phyloP scores from a whole-genome alignment of 2,888 invertebrate species.

The Ectobius pallidus region DNA sequence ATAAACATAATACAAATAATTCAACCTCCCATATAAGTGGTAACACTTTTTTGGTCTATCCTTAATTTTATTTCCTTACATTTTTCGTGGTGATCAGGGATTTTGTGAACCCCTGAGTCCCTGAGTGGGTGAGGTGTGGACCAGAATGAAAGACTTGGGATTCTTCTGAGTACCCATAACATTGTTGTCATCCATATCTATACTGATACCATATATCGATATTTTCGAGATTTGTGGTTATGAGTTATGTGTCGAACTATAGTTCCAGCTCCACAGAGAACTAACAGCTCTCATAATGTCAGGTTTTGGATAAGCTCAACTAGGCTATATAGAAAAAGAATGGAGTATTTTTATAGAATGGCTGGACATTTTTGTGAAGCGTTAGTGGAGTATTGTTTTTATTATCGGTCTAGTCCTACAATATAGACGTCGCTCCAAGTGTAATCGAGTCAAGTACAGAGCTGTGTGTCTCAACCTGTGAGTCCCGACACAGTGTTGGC shows the following conservation, averaged over 20 bases:
- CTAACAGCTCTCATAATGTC: background rate
- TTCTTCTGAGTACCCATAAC: conserved; percentile 28
- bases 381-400: background rate
- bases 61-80: too few relatives aligned
- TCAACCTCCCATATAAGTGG: too few relatives aligned
- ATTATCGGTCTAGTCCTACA: background rate
- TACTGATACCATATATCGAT: background rate
- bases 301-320: background rate
- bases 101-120: background rate
- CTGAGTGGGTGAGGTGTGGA: conserved; percentile 41
- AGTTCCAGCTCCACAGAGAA: background rate
- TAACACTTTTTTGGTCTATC: too few relatives aligned
- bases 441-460: too few relatives aligned
- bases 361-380: background rate
- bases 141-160: conserved; percentile 27
- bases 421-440: too few relatives aligned
- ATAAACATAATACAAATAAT: too few relatives aligned
- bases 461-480: too few relatives aligned
- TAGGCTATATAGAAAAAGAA: conserved; percentile 6
- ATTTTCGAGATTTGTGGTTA: background rate
- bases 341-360: background rate
- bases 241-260: background rate
- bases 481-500: too few relatives aligned
- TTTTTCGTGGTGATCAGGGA: too few relatives aligned
- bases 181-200: conserved; percentile 17